Evolutionary conservation across 2,888 invertebrate species (phyloP), one percentile per base, ranked within the genome.

Genomic region (Pollenia angustigena): DNA sequence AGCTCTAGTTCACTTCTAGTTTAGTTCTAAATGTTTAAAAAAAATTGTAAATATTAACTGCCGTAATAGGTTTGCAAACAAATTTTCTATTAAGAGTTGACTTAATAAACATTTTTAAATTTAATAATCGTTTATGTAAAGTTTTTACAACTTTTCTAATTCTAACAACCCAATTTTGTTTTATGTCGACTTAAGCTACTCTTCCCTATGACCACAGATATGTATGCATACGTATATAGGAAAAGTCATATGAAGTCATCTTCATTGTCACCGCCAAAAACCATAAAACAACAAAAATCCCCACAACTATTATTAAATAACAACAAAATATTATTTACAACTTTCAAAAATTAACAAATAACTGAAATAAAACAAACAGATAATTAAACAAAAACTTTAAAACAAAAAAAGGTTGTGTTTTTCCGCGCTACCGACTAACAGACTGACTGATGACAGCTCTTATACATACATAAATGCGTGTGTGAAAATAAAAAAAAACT

Each of bases 371-470:
- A 71, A 16, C 23, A 64, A 78, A 66, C 14, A 66, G 52, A 62
- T 14, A 44, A 44, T n/a, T 16, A 71, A 71, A 32, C 11, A 50
- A 18, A 69, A 54, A 54, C n/a, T 18, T 7, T 54, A 78, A 76
- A 76, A 82, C 44, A 79, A 71, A 78, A 72, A 62, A 56, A 68
- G 6, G 23, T 69, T 42, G 12, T 52, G 48, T 56, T 66, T 78
- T 54, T 54, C 66, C 46, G 66, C 40, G 66, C 66, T 56, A n/a
- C 18, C 54, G 23, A n/a, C 62, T 52, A 40, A 7, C 42, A 40
- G 44, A 52, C 32, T 42, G 62, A 56, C 40, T 60, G 74, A 56
- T 71, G 83, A 83, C 83, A 83, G 62, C 71, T 83, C 79, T 80
- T 75, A 23, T 32, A 32, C 32, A 32, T 32, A 32, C 32, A 72